phyloP scores from a whole-genome alignment of 2,888 invertebrate genomes.

The Caenorhabditis sulstoni region DNA sequence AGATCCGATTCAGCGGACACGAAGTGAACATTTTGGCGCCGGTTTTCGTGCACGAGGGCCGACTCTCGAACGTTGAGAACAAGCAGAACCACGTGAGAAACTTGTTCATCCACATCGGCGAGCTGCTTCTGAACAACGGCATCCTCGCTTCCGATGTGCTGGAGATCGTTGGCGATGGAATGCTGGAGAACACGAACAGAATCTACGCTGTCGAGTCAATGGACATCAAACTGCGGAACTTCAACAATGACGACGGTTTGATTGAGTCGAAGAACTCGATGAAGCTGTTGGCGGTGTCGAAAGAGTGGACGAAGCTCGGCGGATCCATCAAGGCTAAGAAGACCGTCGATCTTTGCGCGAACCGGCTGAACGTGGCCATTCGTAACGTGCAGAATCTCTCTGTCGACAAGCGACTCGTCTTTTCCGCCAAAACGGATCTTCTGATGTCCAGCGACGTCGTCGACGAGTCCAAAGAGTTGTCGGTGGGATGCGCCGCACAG shows the following conservation, averaged over 20 bases:
- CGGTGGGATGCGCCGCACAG: conserved; percentile 69
- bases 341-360: conserved; percentile 58
- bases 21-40: conserved; percentile 53
- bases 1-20: conserved; percentile 45
- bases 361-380: conserved; percentile 54
- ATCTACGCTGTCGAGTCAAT: conserved; percentile 68
- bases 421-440: conserved; percentile 68
- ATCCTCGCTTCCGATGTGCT: conserved; percentile 63
- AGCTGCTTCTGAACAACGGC: conserved; percentile 67
- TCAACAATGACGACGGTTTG: conserved; percentile 67
- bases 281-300: conserved; percentile 63
- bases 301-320: conserved; percentile 68
- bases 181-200: conserved; percentile 66
- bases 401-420: conserved; percentile 62
- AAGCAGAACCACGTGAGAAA: conserved; percentile 65
- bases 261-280: conserved; percentile 69
- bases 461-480: conserved; percentile 63
- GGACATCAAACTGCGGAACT: conserved; percentile 67
- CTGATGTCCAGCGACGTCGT: conserved; percentile 63
- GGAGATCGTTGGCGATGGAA: conserved; percentile 63
- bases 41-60: conserved; percentile 58
- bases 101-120: conserved; percentile 59
- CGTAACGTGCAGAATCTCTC: conserved; percentile 49
- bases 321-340: conserved; percentile 66
- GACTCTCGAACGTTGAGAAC: conserved; percentile 60